Conservation (phyloP, 2,797 vertebrate genomes). For the Mergus octosetaceus region DNA sequence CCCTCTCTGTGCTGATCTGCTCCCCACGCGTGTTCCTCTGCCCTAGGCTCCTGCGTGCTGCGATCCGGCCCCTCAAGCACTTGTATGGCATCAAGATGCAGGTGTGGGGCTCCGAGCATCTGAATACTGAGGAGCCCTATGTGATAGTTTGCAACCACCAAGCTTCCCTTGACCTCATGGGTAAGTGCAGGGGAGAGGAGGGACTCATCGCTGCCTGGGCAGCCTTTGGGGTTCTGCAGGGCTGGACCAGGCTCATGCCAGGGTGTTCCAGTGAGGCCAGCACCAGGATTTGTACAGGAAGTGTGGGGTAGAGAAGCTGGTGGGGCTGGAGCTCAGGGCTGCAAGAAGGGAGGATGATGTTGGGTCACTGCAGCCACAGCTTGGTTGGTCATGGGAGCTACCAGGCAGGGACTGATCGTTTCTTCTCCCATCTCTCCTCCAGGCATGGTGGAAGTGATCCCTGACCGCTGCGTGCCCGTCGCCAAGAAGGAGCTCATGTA, state of each 20-base stretch:
- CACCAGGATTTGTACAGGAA: neutral
- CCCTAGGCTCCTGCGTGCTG: conserved; percentile 28
- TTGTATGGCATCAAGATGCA: conserved; percentile 53
- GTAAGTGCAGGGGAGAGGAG: neutral
- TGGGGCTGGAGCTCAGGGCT: neutral
- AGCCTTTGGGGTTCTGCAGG: neutral
- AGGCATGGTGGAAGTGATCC: conserved; percentile 84
- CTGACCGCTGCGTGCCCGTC: conserved; percentile 80
- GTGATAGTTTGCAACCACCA: conserved; percentile 69
- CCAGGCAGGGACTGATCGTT: neutral
- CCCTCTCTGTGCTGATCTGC: accelerated
- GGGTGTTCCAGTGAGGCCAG: neutral
- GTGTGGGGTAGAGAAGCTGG: neutral
- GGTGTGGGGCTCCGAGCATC: conserved; percentile 17
- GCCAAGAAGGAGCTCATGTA: conserved; percentile 84
- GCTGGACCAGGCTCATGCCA: accelerated
- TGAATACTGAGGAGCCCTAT: conserved; percentile 5
- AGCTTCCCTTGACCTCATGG: conserved; percentile 45
- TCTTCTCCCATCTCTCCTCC: neutral
- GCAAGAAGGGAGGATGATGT: neutral
- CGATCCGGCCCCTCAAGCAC: conserved; percentile 35
- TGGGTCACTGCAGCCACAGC: neutral
- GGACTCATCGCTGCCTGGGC: neutral
- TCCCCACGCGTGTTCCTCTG: neutral
- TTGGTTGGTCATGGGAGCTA: neutral